Evolutionary conservation across 2,797 vertebrate species (phyloP), one percentile per base, ranked within the genome.

Genomic region (Carduelis carduelis): DNA sequence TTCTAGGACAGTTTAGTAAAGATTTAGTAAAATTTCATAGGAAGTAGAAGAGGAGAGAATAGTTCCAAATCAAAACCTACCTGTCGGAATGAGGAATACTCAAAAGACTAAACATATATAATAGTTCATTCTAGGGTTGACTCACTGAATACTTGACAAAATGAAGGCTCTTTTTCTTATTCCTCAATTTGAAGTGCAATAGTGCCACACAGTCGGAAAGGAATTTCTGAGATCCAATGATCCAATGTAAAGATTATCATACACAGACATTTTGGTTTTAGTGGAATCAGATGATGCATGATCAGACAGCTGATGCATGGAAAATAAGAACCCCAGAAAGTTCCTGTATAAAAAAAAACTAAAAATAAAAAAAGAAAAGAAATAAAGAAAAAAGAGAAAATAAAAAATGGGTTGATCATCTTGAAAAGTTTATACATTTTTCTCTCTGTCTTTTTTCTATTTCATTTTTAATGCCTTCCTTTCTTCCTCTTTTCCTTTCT

Each of bases 161-260:
- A 70, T 39, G 1, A 21, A 72, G 11, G 2, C 4, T 49, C 3
- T 18, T 78, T 24, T 70, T 12, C 3, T 66, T 47, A 46, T 66
- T 77, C 59, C 10, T 61, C 19, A 49, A 6, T 69, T 69, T 66
- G 3, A 50, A n/a, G 5, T 28, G 19, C 5, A 59, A 19, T 4
- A 30, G 1, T 7, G 55, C 2, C 4, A 37, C 7, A 11, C 0
- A 66, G 4, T 16, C 7, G 27, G 14, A 82, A 75, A 39, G 5
- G 43, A n/a, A 11, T 3, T 8, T 35, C 27, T 60, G 30, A 30
- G 15, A 23, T 46, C 9, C 14, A 64, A 14, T 1, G 15, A 23
- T 46, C 9, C 12, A 64, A 21, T 1, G 0, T 26, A 19, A 0
- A n/a, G 24, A 43, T 17, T 4, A 19, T 34, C 34, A 5, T 32